Evolutionary conservation across 2,888 invertebrate species (phyloP).

Genomic region (Eupithecia subumbrata): DNA sequence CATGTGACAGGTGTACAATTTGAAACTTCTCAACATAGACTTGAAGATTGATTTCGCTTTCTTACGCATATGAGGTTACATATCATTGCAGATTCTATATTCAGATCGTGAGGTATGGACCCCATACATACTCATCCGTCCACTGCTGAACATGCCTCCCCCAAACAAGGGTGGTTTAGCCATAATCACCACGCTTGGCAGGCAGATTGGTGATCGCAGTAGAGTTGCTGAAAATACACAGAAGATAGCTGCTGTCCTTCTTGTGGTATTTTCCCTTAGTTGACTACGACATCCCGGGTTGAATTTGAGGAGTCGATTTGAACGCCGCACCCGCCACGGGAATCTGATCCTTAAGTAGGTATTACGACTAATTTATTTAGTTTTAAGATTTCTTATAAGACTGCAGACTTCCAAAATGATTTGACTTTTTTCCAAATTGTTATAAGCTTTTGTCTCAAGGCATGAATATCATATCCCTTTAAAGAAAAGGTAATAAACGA

Average conservation of each 20-base stretch:
- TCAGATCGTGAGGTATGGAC: neutral
- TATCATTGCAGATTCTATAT: neutral
- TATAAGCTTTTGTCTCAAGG: neutral
- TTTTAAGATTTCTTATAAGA: neutral
- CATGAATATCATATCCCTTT: slow-evolving; percentile 20
- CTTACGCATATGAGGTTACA: neutral
- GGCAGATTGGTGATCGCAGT: neutral
- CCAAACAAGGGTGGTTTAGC: neutral
- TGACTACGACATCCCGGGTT: neutral
- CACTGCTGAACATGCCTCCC: neutral
- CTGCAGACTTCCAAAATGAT: neutral
- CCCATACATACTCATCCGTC: neutral
- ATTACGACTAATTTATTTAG: neutral
- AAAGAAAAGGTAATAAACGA: slow-evolving; percentile 23
- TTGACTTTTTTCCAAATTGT: neutral
- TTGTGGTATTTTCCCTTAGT: neutral
- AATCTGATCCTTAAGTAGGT: neutral
- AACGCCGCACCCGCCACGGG: neutral
- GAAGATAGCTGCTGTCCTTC: neutral
- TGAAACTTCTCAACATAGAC: neutral
- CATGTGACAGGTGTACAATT: neutral
- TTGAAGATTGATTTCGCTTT: neutral
- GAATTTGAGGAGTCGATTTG: neutral
- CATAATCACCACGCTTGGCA: neutral
- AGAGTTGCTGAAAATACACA: neutral